These are phyloP conservation scores for Danio tinwini DNA, from an alignment of 2,797 vertebrate genomes.

Conservation along the genomic window DNA sequence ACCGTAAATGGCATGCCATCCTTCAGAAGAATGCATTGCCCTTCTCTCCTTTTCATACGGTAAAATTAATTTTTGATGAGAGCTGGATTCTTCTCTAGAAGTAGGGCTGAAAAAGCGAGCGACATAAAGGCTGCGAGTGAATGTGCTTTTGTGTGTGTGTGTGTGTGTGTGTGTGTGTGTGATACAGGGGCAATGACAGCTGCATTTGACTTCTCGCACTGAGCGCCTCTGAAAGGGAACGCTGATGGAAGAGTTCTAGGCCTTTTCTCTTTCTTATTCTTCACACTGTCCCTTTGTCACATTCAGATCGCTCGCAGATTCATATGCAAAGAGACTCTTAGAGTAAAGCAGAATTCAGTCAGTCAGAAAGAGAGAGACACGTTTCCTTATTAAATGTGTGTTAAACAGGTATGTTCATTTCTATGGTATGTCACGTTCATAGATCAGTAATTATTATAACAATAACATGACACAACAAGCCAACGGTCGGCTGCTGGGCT, in stretches of 20 bases:
- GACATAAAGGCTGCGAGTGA: constrained; percentile 41
- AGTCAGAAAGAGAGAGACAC: neutral
- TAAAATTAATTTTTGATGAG: constrained; percentile 47
- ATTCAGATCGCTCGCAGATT: constrained; percentile 61
- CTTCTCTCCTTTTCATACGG: constrained; percentile 21
- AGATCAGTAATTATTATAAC: too few relatives aligned
- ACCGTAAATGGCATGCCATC: constrained; percentile 19
- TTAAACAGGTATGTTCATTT: constrained; percentile 17
- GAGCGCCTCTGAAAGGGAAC: constrained; percentile 46
- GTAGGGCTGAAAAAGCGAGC: constrained; percentile 36
- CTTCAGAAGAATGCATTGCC: neutral
- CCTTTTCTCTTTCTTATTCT: constrained; percentile 42
- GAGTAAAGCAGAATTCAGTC: constrained; percentile 17
- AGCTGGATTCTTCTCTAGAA: constrained; percentile 17
- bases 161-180: too few relatives aligned
- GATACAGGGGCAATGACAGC: neutral
- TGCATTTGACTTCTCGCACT: constrained; percentile 34
- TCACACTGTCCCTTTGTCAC: constrained; percentile 43
- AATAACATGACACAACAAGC: too few relatives aligned
- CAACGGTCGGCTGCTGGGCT: too few relatives aligned
- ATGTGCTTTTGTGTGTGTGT: constrained; percentile 6
- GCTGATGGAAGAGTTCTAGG: constrained; percentile 36
- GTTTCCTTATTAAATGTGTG: neutral
- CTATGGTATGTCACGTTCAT: neutral
- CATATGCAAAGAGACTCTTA: constrained; percentile 55